These are phyloP conservation scores for Amphiprion percula DNA, from an alignment of 2,113 vertebrate genomes.

Conservation along the genomic window DNA sequence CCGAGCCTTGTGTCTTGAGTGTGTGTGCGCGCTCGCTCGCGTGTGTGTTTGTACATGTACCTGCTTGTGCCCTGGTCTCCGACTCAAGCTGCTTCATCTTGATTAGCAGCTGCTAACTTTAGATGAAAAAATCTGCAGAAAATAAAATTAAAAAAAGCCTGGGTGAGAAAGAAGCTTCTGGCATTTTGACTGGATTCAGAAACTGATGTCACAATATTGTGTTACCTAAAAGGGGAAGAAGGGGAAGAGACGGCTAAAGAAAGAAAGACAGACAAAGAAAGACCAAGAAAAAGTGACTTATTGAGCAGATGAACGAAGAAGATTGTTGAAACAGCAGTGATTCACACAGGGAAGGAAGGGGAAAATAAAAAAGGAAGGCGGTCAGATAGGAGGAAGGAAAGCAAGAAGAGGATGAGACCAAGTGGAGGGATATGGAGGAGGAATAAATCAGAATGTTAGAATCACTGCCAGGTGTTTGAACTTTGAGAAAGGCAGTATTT, in stretches of 20 bases:
- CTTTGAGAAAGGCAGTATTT: conserved; percentile 68
- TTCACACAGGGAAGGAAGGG: background rate
- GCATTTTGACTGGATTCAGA: conserved; percentile 4
- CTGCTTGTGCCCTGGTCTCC: conserved; percentile 24
- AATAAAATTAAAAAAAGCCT: background rate
- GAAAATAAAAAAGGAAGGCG: background rate
- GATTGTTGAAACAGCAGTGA: background rate
- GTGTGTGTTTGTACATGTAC: background rate
- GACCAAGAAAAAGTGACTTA: background rate
- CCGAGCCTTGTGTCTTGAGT: background rate
- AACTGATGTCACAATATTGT: conserved; percentile 28
- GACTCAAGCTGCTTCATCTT: conserved; percentile 41
- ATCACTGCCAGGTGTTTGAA: conserved; percentile 76
- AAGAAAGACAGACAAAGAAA: background rate
- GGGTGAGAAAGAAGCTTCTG: conserved; percentile 2
- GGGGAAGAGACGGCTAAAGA: conserved; percentile 1
- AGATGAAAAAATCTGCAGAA: conserved; percentile 24
- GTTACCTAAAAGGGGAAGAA: conserved; percentile 18
- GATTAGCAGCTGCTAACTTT: conserved; percentile 70
- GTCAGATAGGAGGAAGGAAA: conserved; percentile 7
- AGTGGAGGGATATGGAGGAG: conserved; percentile 39
- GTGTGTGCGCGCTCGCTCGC: background rate
- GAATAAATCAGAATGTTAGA: conserved; percentile 65
- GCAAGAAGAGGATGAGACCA: conserved; percentile 25
- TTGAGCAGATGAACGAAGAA: conserved; percentile 23